Conservation (phyloP, 1,140 invertebrate genomes). For the Doryteuthis pealeii region DNA sequence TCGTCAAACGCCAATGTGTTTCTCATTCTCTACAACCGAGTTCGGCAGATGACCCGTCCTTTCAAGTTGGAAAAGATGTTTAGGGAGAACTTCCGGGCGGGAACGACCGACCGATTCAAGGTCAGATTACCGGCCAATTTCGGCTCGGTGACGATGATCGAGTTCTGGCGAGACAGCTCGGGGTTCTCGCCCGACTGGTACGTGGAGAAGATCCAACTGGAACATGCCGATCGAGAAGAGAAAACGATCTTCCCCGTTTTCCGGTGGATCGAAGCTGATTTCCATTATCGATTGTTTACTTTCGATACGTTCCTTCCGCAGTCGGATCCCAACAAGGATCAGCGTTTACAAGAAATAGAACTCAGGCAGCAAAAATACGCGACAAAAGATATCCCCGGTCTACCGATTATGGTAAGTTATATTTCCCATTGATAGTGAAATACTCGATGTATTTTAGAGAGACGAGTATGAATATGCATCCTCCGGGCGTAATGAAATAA, state of each 20-base stretch:
- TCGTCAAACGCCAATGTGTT: constrained; percentile 13
- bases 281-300: constrained; percentile 38
- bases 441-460: background rate
- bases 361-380: constrained; percentile 42
- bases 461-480: too few relatives aligned
- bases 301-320: constrained; percentile 56
- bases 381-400: constrained; percentile 15
- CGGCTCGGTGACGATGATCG: background rate
- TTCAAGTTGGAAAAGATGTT: background rate
- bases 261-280: constrained; percentile 46
- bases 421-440: background rate
- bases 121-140: background rate
- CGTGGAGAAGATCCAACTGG: constrained; percentile 34
- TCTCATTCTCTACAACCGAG: constrained; percentile 5
- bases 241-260: constrained; percentile 31
- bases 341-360: constrained; percentile 42
- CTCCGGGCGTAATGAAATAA: too few relatives aligned
- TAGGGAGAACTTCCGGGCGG: background rate
- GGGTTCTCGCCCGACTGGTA: constrained; percentile 42
- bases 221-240: constrained; percentile 11
- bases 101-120: background rate
- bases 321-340: constrained; percentile 35
- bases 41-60: background rate
- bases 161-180: constrained; percentile 4
- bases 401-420: constrained; percentile 18